These are phyloP conservation scores for Tethya wilhelma DNA, from an alignment of 37 sponge, comb jelly and placozoan genomes.

Conservation along the genomic window DNA sequence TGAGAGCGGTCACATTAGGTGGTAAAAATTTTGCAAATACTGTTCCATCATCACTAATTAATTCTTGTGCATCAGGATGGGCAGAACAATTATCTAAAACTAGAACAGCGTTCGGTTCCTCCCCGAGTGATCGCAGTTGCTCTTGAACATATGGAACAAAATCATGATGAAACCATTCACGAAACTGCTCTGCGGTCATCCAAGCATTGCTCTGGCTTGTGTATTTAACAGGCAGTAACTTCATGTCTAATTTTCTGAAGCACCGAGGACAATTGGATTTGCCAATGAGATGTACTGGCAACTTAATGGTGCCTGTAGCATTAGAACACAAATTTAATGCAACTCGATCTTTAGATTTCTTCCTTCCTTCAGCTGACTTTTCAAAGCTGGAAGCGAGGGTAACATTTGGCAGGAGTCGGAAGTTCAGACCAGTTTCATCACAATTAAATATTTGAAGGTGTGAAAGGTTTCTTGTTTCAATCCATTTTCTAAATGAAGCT, in stretches of 20 bases:
- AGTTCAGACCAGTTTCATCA: conserved; percentile 86
- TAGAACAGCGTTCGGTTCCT: conserved; percentile 59
- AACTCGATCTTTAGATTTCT: conserved; percentile 67
- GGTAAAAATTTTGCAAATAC: conserved; percentile 66
- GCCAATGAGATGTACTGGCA: conserved; percentile 62
- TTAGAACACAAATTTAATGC: conserved; percentile 66
- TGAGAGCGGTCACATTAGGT: conserved; percentile 72
- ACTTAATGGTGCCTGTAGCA: conserved; percentile 68
- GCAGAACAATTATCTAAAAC: conserved; percentile 73
- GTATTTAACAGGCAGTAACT: conserved; percentile 61
- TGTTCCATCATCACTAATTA: conserved; percentile 43
- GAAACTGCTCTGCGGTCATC: conserved; percentile 51
- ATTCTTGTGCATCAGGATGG: conserved; percentile 38
- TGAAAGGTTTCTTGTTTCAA: conserved; percentile 28
- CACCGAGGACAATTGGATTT: conserved; percentile 68
- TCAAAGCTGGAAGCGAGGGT: conserved; percentile 62
- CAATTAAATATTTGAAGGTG: conserved; percentile 65
- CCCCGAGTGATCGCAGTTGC: conserved; percentile 15
- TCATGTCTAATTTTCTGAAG: conserved; percentile 37
- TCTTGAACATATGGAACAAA: conserved; percentile 60
- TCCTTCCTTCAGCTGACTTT: conserved; percentile 65
- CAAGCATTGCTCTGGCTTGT: conserved; percentile 76
- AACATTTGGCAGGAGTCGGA: conserved; percentile 51
- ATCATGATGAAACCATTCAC: conserved; percentile 69
- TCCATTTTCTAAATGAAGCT: conserved; percentile 12